These are phyloP conservation scores for Epinephelus cyanopodus DNA, from an alignment of 2,113 vertebrate species.

Conservation along the genomic window DNA sequence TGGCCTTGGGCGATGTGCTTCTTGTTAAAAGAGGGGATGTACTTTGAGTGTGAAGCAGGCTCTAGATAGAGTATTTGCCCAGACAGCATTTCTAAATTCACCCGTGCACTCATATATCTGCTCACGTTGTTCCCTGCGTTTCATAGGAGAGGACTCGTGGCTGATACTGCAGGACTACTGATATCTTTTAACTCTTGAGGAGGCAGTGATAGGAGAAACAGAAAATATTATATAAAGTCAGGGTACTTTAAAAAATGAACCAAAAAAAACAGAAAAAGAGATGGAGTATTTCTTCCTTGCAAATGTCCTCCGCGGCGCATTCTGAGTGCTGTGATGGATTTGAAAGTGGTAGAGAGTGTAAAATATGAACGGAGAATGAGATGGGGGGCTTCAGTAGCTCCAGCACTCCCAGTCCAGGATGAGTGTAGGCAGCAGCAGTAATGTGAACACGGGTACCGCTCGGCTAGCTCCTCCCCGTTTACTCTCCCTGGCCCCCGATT, in stretches of 20 bases:
- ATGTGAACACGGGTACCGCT: constrained; percentile 50
- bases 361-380: constrained; percentile 35
- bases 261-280: constrained; percentile 16
- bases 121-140: constrained; percentile 52
- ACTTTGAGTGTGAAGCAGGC: constrained; percentile 62
- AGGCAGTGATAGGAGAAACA: constrained; percentile 32
- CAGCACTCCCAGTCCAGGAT: constrained; percentile 68
- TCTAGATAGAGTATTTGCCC: constrained; percentile 68
- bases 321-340: constrained; percentile 53
- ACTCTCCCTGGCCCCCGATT: constrained; percentile 71
- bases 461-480: constrained; percentile 61
- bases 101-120: constrained; percentile 57
- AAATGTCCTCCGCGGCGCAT: constrained; percentile 42
- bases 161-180: constrained; percentile 32
- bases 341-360: constrained; percentile 50
- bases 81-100: constrained; percentile 72
- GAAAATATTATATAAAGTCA: constrained; percentile 22
- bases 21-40: constrained; percentile 69
- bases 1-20: constrained; percentile 74
- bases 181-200: constrained; percentile 56
- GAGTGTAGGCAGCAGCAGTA: constrained; percentile 68
- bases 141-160: constrained; percentile 30
- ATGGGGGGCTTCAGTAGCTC: constrained; percentile 58
- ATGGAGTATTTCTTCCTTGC: constrained; percentile 46
- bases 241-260: not conserved